Evolutionary conservation across 2,113 vertebrate species (phyloP).

Genomic region (Myotis davidii): DNA sequence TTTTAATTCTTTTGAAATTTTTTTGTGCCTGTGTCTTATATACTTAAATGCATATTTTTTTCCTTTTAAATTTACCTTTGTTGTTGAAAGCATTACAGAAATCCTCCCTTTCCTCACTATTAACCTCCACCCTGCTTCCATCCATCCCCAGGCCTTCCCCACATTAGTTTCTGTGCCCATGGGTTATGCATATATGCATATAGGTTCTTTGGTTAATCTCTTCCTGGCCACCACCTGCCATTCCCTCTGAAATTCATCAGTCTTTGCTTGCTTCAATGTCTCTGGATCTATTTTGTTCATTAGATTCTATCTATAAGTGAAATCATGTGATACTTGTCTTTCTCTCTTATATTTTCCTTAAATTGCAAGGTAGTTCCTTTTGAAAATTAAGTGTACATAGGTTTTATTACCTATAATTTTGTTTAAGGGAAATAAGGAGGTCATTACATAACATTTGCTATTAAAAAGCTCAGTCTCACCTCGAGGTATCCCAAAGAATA

Average conservation of each 20-base stretch:
- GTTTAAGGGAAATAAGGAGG: background rate
- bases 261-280: no score
- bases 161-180: no score
- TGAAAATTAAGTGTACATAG: background rate
- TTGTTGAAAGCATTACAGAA: no score
- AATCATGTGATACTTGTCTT: background rate
- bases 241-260: no score
- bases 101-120: no score
- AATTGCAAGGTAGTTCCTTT: background rate
- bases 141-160: no score
- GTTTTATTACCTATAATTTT: background rate
- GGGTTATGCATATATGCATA: no score
- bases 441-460: background rate
- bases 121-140: no score
- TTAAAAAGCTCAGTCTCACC: constrained; percentile 4
- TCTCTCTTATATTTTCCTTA: background rate
- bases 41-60: background rate
- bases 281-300: no score
- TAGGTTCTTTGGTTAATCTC: no score
- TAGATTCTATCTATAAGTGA: no score
- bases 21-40: background rate
- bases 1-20: background rate
- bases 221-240: no score
- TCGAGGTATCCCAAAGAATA: background rate
- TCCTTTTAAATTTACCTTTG: background rate